These are phyloP conservation scores for Cyprinus carpio DNA, from an alignment of 2,113 vertebrate species.

Conservation along the genomic window DNA sequence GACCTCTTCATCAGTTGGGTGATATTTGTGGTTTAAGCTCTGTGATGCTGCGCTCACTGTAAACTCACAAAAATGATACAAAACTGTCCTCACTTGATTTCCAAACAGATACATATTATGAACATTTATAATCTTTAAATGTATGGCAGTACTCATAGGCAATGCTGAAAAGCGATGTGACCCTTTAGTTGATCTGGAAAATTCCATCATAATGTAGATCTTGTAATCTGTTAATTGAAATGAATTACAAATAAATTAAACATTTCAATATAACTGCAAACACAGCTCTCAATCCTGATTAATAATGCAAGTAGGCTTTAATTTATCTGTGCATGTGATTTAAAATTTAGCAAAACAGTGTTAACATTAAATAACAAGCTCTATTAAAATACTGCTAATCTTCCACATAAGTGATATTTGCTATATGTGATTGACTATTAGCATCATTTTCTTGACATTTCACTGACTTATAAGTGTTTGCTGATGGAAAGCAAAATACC, in stretches of 20 bases:
- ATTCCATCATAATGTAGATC: not conserved
- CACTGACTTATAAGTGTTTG: not conserved
- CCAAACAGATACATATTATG: not conserved
- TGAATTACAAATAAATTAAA: not conserved
- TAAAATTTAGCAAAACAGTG: not conserved
- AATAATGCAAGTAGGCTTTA: not conserved
- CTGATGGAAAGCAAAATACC: not conserved
- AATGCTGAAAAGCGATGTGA: not conserved
- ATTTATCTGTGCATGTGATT: not conserved
- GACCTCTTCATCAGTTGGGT: not conserved
- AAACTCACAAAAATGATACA: not conserved
- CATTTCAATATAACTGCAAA: not conserved
- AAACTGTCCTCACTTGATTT: not conserved
- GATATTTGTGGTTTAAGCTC: not conserved
- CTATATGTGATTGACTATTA: not conserved
- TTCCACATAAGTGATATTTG: not conserved
- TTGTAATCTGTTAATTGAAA: not conserved
- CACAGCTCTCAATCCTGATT: not conserved
- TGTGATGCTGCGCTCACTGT: not conserved
- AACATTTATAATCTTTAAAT: not conserved
- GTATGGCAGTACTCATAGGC: not conserved
- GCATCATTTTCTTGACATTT: conserved; percentile 2
- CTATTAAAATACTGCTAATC: not conserved
- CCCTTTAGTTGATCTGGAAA: not conserved
- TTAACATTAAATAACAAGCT: not conserved